Conservation (phyloP, 2,888 invertebrate species). For the Hesperia comma region DNA sequence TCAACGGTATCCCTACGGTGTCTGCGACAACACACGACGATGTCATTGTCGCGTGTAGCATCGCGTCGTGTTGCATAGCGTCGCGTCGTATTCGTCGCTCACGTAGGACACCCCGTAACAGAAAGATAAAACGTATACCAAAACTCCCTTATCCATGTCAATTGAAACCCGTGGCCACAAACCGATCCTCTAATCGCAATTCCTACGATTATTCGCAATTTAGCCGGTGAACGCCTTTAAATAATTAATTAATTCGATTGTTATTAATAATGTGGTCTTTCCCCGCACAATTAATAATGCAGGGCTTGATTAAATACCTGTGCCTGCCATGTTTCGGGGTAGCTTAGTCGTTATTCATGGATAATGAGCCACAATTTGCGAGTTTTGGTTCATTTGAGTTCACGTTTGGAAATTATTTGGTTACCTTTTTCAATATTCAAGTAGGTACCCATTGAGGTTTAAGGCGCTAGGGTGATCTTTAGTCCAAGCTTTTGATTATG, state of each 20-base stretch:
- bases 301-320: conserved; percentile 13
- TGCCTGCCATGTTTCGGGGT: conserved; percentile 9
- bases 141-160: neutral
- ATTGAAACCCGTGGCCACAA: neutral
- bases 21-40: no score
- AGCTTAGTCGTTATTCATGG: conserved; percentile 14
- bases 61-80: no score
- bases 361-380: conserved; percentile 4
- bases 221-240: conserved; percentile 10
- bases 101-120: no score
- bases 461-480: no score
- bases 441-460: no score
- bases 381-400: conserved; percentile 1
- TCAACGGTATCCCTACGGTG: no score
- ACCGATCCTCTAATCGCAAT: conserved; percentile 8
- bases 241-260: conserved; percentile 20
- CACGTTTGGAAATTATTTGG: neutral
- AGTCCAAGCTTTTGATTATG: no score
- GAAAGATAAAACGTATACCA: no score
- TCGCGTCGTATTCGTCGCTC: no score
- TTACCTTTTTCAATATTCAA: no score
- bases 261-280: conserved; percentile 16
- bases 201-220: conserved; percentile 13
- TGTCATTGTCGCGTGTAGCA: no score
- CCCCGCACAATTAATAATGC: conserved; percentile 15